Percentiles rank a stretch among this genome's conserved stretches.
phyloP scores from a whole-genome alignment of 2,888 invertebrate species.

The Ariolimax columbianus region DNA sequence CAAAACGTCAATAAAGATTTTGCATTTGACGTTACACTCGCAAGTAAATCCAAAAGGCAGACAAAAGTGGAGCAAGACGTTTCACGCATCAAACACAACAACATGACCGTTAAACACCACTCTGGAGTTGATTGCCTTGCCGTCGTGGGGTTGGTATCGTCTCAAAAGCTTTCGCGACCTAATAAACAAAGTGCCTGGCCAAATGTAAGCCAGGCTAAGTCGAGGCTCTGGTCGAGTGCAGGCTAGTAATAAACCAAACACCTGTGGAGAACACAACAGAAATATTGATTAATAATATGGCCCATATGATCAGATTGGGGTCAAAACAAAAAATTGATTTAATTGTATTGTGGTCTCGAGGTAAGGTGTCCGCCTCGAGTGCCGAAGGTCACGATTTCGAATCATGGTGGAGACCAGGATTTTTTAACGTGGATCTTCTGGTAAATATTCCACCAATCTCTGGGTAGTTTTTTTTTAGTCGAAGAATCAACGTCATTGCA shows the following conservation, averaged over 20 bases:
- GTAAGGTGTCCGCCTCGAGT: too few relatives aligned
- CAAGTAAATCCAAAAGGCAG: background rate
- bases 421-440: too few relatives aligned
- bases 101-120: constrained; percentile 63
- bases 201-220: constrained; percentile 69
- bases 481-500: too few relatives aligned
- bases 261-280: constrained; percentile 47
- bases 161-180: constrained; percentile 51
- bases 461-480: too few relatives aligned
- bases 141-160: constrained; percentile 45
- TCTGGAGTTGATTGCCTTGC: constrained; percentile 59
- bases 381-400: too few relatives aligned
- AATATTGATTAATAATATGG: background rate
- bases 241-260: constrained; percentile 74
- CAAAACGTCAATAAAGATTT: too few relatives aligned
- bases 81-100: constrained; percentile 66
- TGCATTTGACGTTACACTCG: too few relatives aligned
- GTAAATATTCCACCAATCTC: too few relatives aligned
- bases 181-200: constrained; percentile 70
- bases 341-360: too few relatives aligned
- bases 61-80: background rate
- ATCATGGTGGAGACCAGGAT: too few relatives aligned
- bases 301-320: background rate
- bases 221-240: constrained; percentile 73
- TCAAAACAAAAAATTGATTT: too few relatives aligned